Evolutionary conservation across 2,888 invertebrate genomes (phyloP), one percentile per base, ranked within the genome.

Genomic region (Hylaea fasciaria): DNA sequence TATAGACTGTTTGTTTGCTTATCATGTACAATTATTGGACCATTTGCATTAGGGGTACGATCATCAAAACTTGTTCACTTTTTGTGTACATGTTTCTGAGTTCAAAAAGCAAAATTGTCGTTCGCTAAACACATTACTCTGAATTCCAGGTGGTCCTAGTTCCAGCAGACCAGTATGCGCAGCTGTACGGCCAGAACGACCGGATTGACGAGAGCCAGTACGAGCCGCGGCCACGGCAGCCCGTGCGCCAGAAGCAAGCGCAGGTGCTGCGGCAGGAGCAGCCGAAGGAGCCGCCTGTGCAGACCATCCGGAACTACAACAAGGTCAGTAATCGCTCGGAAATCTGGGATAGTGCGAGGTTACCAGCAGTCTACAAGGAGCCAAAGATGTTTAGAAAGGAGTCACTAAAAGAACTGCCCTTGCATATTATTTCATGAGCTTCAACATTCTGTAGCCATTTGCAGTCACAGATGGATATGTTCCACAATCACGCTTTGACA

Each of bases 261-360:
- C 76, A 71, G 64, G 73, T 73, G 40, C 73, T 72, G n/a, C 66
- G 66, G 1, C 86, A 85, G 50, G 95, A 95, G 68, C 85, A 93
- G 17, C 87, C 93, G 2, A 95, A 94, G 81, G 93, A 94, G 49
- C 95, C 96, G 2, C 96, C 96, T 0, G 96, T 97, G 0, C 96
- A 96, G 87, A 97, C 97, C 13, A 95, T 96, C 72, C 93, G 96
- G 62, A 96, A 97, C 80, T 97, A 96, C 85, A 96, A 96, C 79
- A 96, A 96, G 89, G 91, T 86, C 45, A 32, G 50, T 22, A 46
- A 1, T 8, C 13, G 13, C 13, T 13, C 8, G 22, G 12, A 1
- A 14, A 1, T 14, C 13, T 39, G 39, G 39, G 39, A n/a, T n/a
- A n/a, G n/a, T n/a, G n/a, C n/a, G n/a, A 39, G 35, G 11, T 22